Evolutionary conservation across 2,113 vertebrate species (phyloP).

Genomic region (Corythoichthys intestinalis): DNA sequence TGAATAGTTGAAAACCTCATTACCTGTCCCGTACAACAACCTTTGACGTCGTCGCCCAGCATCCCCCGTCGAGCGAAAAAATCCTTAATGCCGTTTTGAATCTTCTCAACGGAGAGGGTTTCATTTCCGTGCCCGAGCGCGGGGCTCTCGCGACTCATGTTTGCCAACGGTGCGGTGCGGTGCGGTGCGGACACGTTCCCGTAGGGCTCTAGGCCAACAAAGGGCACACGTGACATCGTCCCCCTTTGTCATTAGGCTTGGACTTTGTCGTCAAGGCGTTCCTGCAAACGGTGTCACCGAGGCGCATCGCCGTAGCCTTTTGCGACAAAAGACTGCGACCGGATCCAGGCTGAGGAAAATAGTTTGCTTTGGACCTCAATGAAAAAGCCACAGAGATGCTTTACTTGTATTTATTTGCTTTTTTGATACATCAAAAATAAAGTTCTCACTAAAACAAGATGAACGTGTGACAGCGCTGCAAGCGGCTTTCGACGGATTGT

Average conservation of each 20-base stretch:
- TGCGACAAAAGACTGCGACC: too few relatives aligned
- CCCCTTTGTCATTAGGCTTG: not conserved
- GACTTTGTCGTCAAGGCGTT: conserved; percentile 1
- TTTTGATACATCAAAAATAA: conserved; percentile 16
- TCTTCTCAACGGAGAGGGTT: not conserved
- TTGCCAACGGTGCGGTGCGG: too few relatives aligned
- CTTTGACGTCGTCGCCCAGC: not conserved
- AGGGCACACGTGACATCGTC: not conserved
- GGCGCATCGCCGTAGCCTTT: not conserved
- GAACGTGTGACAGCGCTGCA: conserved; percentile 24
- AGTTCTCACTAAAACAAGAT: conserved; percentile 24
- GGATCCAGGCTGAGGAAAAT: not conserved
- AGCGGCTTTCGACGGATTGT: conserved; percentile 44
- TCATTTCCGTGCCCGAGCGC: not conserved
- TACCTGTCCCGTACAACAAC: not conserved
- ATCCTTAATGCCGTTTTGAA: conserved; percentile 3
- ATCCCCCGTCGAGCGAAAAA: not conserved
- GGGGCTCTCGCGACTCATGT: not conserved
- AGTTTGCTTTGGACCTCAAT: not conserved
- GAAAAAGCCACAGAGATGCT: conserved; percentile 19
- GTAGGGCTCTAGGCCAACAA: not conserved
- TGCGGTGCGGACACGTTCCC: too few relatives aligned
- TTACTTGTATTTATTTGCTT: conserved; percentile 1
- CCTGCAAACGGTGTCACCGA: not conserved
- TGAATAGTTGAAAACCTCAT: too few relatives aligned